A percentile compares a stretch with the other conserved stretches of the same genome.
phyloP scores from a whole-genome alignment of 2,113 vertebrate species.

The Argyrosomus japonicus region DNA sequence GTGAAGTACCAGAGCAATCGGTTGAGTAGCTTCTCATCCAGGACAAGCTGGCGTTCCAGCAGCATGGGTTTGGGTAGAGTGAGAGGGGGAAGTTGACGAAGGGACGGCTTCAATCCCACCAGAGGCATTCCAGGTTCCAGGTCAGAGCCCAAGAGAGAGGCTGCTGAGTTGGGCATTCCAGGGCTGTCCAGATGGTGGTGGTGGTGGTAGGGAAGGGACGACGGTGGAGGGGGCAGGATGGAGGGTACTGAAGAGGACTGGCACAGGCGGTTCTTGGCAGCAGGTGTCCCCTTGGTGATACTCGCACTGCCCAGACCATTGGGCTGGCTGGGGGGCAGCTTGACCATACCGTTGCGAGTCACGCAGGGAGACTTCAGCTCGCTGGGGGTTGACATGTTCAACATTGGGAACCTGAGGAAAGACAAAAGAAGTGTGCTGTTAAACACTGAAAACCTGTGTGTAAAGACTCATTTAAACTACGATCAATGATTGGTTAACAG shows the following conservation, averaged over 20 bases:
- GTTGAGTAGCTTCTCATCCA: conserved; percentile 97
- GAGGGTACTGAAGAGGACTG: conserved; percentile 94
- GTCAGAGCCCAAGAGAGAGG: conserved; percentile 85
- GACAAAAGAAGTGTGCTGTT: conserved; percentile 13
- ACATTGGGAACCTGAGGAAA: conserved; percentile 80
- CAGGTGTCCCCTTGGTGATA: conserved; percentile 98
- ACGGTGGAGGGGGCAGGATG: conserved; percentile 87
- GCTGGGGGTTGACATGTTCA: conserved; percentile 87
- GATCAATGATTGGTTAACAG: background rate
- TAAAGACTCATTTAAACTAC: background rate
- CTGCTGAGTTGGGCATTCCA: conserved; percentile 82
- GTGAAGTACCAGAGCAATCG: conserved; percentile 99
- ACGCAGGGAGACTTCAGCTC: conserved; percentile 97
- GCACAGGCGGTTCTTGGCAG: conserved; percentile 97
- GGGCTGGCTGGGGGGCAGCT: conserved; percentile 92
- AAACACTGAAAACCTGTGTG: background rate
- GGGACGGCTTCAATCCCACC: conserved; percentile 82
- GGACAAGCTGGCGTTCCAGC: conserved; percentile 90
- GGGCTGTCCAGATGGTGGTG: conserved; percentile 85
- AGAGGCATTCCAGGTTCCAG: conserved; percentile 79
- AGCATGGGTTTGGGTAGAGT: conserved; percentile 83
- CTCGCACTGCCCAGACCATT: conserved; percentile 96
- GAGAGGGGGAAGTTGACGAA: conserved; percentile 80
- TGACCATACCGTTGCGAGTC: conserved; percentile 96
- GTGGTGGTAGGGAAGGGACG: conserved; percentile 86